Base-by-base conservation (phyloP, 2,113 vertebrate species). In the Sylvietta virens region DNA sequence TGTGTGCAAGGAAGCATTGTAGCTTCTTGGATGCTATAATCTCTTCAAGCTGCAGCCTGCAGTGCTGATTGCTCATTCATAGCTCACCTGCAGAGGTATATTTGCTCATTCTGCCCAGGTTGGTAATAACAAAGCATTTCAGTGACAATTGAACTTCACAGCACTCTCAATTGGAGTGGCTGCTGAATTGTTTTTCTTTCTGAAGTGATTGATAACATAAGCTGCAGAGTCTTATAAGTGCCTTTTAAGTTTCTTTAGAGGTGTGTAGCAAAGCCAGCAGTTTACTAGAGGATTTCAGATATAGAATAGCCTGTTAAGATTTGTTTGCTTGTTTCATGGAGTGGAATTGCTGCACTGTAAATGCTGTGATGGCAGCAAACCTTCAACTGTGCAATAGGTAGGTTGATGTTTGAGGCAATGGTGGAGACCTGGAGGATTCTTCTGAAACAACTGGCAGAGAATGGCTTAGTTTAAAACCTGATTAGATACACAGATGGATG, bases 71-170 rank as follows among this genome's bases (percentile, higher is more conserved):
- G 92, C 94, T 93, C 82, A 67, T 96, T 94, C 85, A 21, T 62
- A 73, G 86, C 85, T 95, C 90, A 92, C 93, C 88, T 95, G 90
- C 80, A 73, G 90, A 90, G 81, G 76, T 92, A 26, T 86, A 74
- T 95, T 93, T 94, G 92, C 64, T 90, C 71, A 58, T 96, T 88
- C 86, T 96, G 82, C 94, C 60, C 58, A 58, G 69, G 44, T 3
- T 93, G 91, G 94, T 88, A 94, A 84, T 93, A 88, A 86, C 88
- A 95, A 88, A 92, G 65, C 82, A 48, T 88, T 94, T 92, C 67
- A 47, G 60, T 88, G 88, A 90, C 79, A 92, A 48, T 33, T 93
- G 85, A 88, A 93, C 71, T 95, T 90, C 60, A 19, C 42, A 88
- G 79, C 40, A 18, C 74, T 90, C 67, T 92, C 56, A 60, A 9